Percentiles rank a stretch among this genome's conserved stretches.
Evolutionary conservation across 2,113 vertebrate species (phyloP).

Genomic region (Grus americana): DNA sequence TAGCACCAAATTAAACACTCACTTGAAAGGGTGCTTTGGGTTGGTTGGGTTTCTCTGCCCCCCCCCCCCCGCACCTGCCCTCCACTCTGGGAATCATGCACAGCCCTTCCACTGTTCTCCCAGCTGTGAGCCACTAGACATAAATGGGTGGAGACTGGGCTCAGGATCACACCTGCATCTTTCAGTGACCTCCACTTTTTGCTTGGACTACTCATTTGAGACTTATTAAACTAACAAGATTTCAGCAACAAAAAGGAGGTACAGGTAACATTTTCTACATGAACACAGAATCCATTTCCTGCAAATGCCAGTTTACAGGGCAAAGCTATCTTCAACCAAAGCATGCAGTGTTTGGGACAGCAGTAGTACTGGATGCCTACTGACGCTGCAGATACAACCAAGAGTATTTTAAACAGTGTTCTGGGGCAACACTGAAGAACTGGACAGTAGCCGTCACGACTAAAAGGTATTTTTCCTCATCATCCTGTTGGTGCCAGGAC

Average conservation of each 20-base stretch:
- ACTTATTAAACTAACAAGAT: neutral
- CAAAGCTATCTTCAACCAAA: neutral
- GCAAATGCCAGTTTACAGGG: neutral
- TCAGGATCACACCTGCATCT: neutral
- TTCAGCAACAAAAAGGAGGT: neutral
- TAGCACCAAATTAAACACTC: neutral
- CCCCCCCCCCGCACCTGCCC: neutral
- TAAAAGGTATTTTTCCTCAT: neutral
- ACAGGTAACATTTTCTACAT: neutral
- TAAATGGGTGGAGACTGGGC: neutral
- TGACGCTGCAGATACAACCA: neutral
- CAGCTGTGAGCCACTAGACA: neutral
- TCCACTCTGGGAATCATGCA: neutral
- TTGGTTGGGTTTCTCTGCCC: too few relatives aligned
- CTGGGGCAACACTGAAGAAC: neutral
- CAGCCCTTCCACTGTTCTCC: neutral
- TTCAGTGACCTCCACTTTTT: neutral
- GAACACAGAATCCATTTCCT: neutral
- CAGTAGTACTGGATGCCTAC: neutral
- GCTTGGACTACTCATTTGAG: neutral
- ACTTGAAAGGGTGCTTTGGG: neutral
- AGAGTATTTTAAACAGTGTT: neutral
- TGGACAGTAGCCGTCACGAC: neutral
- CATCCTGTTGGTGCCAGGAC: neutral
- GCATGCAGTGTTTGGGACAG: neutral